These are phyloP conservation scores for Esperia sulphurella DNA, from an alignment of 2,888 invertebrate genomes.

Conservation along the genomic window DNA sequence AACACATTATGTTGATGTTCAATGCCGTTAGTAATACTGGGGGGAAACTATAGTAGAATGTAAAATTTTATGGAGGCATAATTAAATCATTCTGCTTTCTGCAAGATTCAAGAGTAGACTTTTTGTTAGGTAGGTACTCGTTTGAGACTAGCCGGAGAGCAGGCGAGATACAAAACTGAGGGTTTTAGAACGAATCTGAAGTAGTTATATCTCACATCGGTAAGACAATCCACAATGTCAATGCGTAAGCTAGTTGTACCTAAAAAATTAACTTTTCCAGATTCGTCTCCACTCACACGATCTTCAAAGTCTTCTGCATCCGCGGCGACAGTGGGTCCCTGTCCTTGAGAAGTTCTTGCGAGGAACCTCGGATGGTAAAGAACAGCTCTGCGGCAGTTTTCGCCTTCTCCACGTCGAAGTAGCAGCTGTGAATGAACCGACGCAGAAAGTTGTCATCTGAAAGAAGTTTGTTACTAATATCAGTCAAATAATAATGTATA, in stretches of 20 bases:
- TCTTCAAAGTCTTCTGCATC: constrained; percentile 70
- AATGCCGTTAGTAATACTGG: too few relatives aligned
- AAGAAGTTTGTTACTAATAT: constrained; percentile 23
- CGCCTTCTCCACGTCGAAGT: constrained; percentile 74
- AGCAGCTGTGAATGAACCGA: constrained; percentile 78
- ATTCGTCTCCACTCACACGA: constrained; percentile 67
- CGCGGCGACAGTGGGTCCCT: constrained; percentile 72
- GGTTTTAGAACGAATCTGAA: too few relatives aligned
- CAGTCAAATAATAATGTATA: too few relatives aligned
- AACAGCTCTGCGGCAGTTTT: constrained; percentile 67
- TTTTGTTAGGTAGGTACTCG: too few relatives aligned
- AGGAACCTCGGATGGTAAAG: constrained; percentile 74
- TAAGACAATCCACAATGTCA: neutral
- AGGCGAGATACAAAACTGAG: too few relatives aligned
- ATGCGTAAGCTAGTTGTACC: neutral
- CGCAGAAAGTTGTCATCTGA: constrained; percentile 72
- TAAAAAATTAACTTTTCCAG: neutral
- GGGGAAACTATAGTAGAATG: too few relatives aligned
- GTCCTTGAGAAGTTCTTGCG: constrained; percentile 76
- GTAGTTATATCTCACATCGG: too few relatives aligned
- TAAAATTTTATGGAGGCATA: too few relatives aligned
- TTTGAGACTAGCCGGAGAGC: too few relatives aligned
- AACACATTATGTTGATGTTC: too few relatives aligned
- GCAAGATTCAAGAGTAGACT: too few relatives aligned
- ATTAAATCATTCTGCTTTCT: too few relatives aligned